Percentiles rank a stretch among this genome's conserved stretches.
Evolutionary conservation across 2,888 invertebrate genomes (phyloP).

Genomic region (Ophion costatus): DNA sequence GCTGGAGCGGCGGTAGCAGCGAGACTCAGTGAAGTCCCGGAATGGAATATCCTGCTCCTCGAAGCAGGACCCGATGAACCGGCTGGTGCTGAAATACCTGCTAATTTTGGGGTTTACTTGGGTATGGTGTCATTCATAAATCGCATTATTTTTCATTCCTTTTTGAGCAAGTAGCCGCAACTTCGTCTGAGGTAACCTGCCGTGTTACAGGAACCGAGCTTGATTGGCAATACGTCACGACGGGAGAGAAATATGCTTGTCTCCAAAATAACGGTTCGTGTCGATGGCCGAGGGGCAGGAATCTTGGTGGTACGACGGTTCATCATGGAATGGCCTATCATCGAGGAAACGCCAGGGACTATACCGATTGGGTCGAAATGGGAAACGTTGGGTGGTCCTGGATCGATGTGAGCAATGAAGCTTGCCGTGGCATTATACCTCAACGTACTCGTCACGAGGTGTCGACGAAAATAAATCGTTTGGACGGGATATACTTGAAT

Average conservation of each 20-base stretch:
- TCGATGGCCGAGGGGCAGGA: slow-evolving; percentile 89
- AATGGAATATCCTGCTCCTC: slow-evolving; percentile 87
- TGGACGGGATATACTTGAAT: neutral
- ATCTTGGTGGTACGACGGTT: slow-evolving; percentile 88
- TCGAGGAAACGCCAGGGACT: slow-evolving; percentile 90
- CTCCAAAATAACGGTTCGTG: slow-evolving; percentile 85
- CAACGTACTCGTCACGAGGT: neutral
- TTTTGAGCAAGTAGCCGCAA: neutral
- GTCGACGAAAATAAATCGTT: neutral
- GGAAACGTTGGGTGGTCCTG: slow-evolving; percentile 91
- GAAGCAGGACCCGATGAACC: slow-evolving; percentile 90
- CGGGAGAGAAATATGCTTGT: slow-evolving; percentile 87
- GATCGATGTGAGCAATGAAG: slow-evolving; percentile 83
- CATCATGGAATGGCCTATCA: slow-evolving; percentile 94
- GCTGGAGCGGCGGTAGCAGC: slow-evolving; percentile 87
- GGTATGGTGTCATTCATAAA: slow-evolving; percentile 68
- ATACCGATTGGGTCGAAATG: slow-evolving; percentile 89
- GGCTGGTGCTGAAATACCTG: slow-evolving; percentile 83
- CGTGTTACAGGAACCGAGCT: slow-evolving; percentile 82
- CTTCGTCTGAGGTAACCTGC: neutral
- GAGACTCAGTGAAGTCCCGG: slow-evolving; percentile 86
- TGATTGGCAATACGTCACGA: slow-evolving; percentile 88
- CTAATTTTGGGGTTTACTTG: slow-evolving; percentile 72
- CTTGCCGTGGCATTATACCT: neutral
- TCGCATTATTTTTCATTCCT: neutral